Evolutionary conservation across 2,888 invertebrate genomes (phyloP).

Genomic region (Elmis aenea): DNA sequence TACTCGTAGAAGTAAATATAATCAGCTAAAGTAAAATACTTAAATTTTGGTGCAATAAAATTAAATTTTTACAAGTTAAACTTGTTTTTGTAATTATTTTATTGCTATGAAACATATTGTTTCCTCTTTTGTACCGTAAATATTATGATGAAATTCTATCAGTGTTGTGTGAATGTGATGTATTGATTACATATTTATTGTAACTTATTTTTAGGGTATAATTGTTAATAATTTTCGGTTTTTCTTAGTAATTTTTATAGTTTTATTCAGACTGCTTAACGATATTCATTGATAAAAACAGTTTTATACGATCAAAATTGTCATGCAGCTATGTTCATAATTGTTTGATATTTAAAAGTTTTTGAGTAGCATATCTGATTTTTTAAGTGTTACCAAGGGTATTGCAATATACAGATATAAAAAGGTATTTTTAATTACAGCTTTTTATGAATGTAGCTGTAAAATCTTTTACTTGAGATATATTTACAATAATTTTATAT

Average conservation of each 20-base stretch:
- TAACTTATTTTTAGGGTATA: conserved; percentile 14
- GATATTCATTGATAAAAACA: too few species aligned
- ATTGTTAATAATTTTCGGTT: conserved; percentile 13
- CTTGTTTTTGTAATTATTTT: conserved; percentile 2
- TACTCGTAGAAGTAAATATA: neutral
- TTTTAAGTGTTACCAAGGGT: too few species aligned
- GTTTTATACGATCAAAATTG: too few species aligned
- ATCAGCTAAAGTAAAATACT: conserved; percentile 1
- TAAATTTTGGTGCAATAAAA: conserved; percentile 9
- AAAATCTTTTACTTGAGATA: too few species aligned
- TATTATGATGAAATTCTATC: conserved; percentile 9
- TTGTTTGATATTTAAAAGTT: neutral
- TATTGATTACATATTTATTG: conserved; percentile 16
- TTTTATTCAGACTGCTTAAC: too few species aligned
- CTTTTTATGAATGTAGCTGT: too few species aligned
- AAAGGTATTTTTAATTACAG: too few species aligned
- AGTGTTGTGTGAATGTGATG: conserved; percentile 19
- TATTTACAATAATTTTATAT: too few species aligned
- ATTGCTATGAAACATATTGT: neutral
- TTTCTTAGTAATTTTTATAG: conserved; percentile 8
- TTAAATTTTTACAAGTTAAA: conserved; percentile 3
- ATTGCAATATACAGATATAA: too few species aligned
- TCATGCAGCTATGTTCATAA: conserved; percentile 4
- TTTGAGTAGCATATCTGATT: too few species aligned
- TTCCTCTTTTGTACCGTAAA: neutral